A percentile compares a stretch with the other conserved stretches of the same genome.
These are phyloP conservation scores for Anguilla pacifica DNA, from an alignment of 2,797 vertebrate genomes.

Conservation along the genomic window DNA sequence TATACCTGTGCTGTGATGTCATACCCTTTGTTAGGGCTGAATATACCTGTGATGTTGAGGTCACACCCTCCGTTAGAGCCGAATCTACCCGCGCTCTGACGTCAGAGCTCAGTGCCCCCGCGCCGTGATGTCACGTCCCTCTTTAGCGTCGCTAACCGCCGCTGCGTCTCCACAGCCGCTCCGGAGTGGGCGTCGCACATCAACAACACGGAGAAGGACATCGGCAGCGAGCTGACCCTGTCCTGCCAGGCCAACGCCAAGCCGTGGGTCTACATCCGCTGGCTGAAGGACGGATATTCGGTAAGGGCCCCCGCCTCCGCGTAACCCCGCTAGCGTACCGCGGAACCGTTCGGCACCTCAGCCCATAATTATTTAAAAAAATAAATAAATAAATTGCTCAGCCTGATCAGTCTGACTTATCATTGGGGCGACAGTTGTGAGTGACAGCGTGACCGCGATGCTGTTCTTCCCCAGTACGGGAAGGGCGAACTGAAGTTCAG, in stretches of 20 bases:
- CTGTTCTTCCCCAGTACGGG: slow-evolving; percentile 65
- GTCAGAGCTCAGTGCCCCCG: neutral
- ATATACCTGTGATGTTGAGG: no score
- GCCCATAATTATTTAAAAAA: no score
- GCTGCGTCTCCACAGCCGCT: slow-evolving; percentile 71
- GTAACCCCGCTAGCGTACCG: neutral
- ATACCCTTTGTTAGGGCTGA: no score
- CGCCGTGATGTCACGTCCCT: neutral
- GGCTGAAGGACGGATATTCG: slow-evolving; percentile 86
- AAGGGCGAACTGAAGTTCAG: slow-evolving; percentile 81
- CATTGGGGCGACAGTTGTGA: neutral
- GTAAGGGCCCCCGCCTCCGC: slow-evolving; percentile 63
- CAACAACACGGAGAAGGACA: slow-evolving; percentile 85
- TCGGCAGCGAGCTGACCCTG: slow-evolving; percentile 86
- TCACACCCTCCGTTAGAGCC: no score
- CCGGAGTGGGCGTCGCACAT: slow-evolving; percentile 93
- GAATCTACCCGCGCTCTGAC: neutral
- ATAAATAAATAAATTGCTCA: no score
- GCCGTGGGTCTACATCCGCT: slow-evolving; percentile 85
- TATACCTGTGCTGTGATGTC: no score
- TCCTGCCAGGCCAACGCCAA: slow-evolving; percentile 87
- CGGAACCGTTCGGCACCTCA: no score
- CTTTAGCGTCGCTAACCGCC: neutral
- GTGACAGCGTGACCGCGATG: neutral
- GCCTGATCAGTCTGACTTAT: no score